Evolutionary conservation across 92 coral and sea anemone species (phyloP).

Genomic region (Blastomussa wellsi): DNA sequence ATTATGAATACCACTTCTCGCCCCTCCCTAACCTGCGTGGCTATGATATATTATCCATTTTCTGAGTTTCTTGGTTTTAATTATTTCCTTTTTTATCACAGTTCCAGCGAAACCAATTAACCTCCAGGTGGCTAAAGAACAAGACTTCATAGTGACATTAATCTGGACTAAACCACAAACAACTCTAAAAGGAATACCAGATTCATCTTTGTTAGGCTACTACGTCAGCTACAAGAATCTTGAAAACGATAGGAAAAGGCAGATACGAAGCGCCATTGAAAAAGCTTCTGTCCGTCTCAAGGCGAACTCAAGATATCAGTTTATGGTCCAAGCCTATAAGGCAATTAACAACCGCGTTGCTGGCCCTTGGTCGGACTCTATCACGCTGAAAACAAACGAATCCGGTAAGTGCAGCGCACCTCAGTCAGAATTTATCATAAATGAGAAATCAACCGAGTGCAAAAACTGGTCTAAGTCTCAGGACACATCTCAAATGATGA

Average conservation of each 20-base stretch:
- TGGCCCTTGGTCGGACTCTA: constrained; percentile 26
- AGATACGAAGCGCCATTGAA: not conserved
- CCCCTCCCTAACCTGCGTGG: too few relatives aligned
- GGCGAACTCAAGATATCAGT: constrained; percentile 9
- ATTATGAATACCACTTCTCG: too few relatives aligned
- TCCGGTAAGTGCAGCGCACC: constrained; percentile 2
- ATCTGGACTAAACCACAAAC: constrained; percentile 9
- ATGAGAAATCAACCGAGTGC: too few relatives aligned
- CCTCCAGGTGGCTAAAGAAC: not conserved
- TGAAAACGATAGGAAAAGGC: not conserved
- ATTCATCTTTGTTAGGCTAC: constrained; percentile 11
- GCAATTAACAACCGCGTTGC: not conserved
- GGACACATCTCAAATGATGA: not conserved
- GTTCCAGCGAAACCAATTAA: constrained; percentile 35
- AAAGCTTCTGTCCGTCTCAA: not conserved
- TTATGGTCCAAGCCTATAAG: constrained; percentile 14
- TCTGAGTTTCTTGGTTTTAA: not conserved
- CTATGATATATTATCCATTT: too few relatives aligned
- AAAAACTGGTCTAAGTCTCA: too few relatives aligned
- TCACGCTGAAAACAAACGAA: constrained; percentile 6
- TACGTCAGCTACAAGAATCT: not conserved
- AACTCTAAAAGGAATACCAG: constrained; percentile 4
- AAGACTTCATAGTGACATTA: not conserved
- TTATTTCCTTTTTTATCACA: not conserved
- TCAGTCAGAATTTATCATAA: not conserved